Evolutionary conservation across 2,888 invertebrate species (phyloP).

Genomic region (Galeruca laticollis): DNA sequence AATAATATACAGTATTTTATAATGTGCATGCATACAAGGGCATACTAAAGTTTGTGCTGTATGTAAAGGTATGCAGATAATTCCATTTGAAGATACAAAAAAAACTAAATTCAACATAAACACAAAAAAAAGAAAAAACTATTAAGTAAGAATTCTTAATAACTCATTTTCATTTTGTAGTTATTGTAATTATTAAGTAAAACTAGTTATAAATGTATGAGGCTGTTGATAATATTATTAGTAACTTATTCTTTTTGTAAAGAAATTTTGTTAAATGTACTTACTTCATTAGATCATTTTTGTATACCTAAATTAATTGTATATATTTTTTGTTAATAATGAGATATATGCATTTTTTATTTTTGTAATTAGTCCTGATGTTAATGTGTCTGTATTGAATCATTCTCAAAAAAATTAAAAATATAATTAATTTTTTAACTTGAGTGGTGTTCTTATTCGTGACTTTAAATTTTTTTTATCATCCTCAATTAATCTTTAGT

Average conservation of each 20-base stretch:
- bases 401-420: conserved; percentile 19
- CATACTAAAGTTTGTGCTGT: neutral
- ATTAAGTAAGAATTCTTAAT: conserved; percentile 55
- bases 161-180: conserved; percentile 62
- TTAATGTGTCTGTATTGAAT: conserved; percentile 27
- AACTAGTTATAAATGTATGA: conserved; percentile 63
- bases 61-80: conserved; percentile 41
- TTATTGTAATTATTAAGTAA: conserved; percentile 60
- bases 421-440: conserved; percentile 28
- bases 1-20: neutral
- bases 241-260: conserved; percentile 64
- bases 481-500: conserved; percentile 1
- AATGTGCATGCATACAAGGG: neutral
- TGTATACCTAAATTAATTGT: conserved; percentile 50
- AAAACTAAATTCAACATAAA: conserved; percentile 27
- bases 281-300: conserved; percentile 55
- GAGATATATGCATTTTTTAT: conserved; percentile 41
- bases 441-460: conserved; percentile 16
- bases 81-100: conserved; percentile 45
- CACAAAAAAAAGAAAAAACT: conserved; percentile 41
- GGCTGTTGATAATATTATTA: conserved; percentile 65
- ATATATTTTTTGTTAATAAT: conserved; percentile 49
- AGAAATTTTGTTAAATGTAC: conserved; percentile 63
- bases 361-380: conserved; percentile 30
- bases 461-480: conserved; percentile 19